phyloP scores from a whole-genome alignment of 1,140 invertebrate species.

The Conus betulinus region DNA sequence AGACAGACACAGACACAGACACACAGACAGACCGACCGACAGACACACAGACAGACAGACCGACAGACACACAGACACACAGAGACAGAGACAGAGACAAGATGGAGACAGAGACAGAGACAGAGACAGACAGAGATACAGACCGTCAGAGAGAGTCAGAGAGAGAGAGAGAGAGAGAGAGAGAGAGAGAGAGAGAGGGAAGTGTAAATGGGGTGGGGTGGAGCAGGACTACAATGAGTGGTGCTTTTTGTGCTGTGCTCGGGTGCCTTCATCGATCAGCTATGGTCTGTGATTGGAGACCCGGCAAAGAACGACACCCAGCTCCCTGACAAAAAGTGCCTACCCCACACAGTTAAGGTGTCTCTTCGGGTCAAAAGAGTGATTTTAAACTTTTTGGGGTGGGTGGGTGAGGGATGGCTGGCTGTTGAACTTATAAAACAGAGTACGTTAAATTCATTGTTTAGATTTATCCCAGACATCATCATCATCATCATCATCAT shows the following conservation, averaged over 20 bases:
- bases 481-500: too few relatives aligned
- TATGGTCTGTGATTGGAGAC: neutral
- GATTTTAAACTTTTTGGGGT: too few relatives aligned
- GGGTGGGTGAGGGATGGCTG: too few relatives aligned
- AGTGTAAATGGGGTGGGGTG: neutral
- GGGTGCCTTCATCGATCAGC: neutral
- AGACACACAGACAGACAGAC: neutral
- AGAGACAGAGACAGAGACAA: slow-evolving; percentile 12
- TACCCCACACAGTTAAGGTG: too few relatives aligned
- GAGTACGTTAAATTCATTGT: too few relatives aligned
- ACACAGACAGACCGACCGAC: neutral
- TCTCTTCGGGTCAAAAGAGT: too few relatives aligned
- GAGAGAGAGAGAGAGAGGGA: slow-evolving; percentile 1
- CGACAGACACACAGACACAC: neutral
- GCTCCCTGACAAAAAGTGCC: too few relatives aligned
- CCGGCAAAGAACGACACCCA: too few relatives aligned
- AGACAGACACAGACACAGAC: slow-evolving; percentile 5
- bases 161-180: neutral
- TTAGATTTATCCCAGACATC: too few relatives aligned
- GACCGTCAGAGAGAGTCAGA: neutral
- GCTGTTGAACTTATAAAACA: too few relatives aligned
- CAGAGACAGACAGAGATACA: neutral
- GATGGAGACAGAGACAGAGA: neutral
- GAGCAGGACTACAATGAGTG: neutral
- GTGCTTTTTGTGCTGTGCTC: neutral